Conservation (phyloP, 2,888 invertebrate species). For the Volucella inflata region DNA sequence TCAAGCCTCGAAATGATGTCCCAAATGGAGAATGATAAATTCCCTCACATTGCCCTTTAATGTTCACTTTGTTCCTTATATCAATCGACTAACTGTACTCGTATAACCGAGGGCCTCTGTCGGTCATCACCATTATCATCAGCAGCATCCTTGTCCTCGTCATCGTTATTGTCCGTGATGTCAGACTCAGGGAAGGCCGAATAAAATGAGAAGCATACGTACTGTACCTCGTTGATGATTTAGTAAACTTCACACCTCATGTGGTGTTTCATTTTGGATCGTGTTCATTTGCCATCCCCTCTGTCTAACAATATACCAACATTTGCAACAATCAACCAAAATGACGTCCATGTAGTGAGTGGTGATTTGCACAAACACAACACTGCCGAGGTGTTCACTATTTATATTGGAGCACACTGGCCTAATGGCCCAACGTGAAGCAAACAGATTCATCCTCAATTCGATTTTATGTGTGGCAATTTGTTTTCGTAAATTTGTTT, state of each 20-base stretch:
- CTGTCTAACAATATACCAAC: slow-evolving; percentile 26
- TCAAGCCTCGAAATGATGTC: not conserved
- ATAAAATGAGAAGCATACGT: slow-evolving; percentile 42
- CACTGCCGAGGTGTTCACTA: slow-evolving; percentile 9
- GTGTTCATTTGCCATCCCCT: not conserved
- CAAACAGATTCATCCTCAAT: slow-evolving; percentile 66
- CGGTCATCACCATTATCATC: too few species aligned
- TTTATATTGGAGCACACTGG: not conserved
- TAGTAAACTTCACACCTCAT: slow-evolving; percentile 55
- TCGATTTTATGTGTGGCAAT: slow-evolving; percentile 58
- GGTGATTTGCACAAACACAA: slow-evolving; percentile 59
- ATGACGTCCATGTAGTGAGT: slow-evolving; percentile 46
- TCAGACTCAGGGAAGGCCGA: slow-evolving; percentile 3
- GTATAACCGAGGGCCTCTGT: not conserved
- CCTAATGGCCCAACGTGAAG: slow-evolving; percentile 59
- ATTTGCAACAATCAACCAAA: slow-evolving; percentile 52
- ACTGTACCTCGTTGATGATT: slow-evolving; percentile 61
- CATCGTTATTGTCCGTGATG: not conserved
- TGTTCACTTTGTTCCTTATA: slow-evolving; percentile 50
- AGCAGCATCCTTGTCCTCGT: too few species aligned
- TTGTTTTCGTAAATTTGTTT: slow-evolving; percentile 58
- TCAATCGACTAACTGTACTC: slow-evolving; percentile 2
- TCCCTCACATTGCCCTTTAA: slow-evolving; percentile 44
- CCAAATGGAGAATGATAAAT: slow-evolving; percentile 22
- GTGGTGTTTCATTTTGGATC: slow-evolving; percentile 6